A percentile compares a stretch with the other conserved stretches of the same genome.
Conservation (phyloP, 2,113 vertebrate genomes). For the Anser cygnoides region DNA sequence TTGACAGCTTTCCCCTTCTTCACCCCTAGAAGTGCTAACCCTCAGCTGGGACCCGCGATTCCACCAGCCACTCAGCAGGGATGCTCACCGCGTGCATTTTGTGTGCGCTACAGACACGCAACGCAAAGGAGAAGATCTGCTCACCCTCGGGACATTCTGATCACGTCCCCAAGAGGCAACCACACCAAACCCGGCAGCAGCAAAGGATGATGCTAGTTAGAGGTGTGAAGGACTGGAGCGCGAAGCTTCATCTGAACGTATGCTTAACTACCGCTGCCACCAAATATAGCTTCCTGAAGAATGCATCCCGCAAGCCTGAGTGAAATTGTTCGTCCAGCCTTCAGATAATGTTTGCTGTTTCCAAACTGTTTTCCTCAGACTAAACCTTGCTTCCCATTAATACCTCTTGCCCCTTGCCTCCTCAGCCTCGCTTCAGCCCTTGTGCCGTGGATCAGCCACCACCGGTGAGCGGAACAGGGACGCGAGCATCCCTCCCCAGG, state of each 20-base stretch:
- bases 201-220: neutral
- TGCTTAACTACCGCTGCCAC: conserved; percentile 13
- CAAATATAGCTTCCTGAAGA: neutral
- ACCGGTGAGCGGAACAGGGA: neutral
- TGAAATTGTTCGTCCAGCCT: neutral
- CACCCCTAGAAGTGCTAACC: neutral
- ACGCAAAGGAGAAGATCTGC: neutral
- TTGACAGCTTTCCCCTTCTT: conserved; percentile 6
- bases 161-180: neutral
- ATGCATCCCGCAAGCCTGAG: neutral
- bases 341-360: neutral
- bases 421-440: neutral
- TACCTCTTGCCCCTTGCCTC: neutral
- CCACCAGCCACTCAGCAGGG: neutral
- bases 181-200: neutral
- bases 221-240: conserved; percentile 7
- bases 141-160: neutral
- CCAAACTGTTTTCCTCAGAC: neutral
- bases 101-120: neutral
- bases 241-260: neutral
- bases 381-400: neutral
- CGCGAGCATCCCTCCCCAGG: too few relatives aligned
- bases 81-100: neutral
- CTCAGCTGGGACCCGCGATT: neutral
- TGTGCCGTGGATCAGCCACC: neutral